phyloP scores from a whole-genome alignment of 2,797 vertebrate species.

The Danio aesculapii region DNA sequence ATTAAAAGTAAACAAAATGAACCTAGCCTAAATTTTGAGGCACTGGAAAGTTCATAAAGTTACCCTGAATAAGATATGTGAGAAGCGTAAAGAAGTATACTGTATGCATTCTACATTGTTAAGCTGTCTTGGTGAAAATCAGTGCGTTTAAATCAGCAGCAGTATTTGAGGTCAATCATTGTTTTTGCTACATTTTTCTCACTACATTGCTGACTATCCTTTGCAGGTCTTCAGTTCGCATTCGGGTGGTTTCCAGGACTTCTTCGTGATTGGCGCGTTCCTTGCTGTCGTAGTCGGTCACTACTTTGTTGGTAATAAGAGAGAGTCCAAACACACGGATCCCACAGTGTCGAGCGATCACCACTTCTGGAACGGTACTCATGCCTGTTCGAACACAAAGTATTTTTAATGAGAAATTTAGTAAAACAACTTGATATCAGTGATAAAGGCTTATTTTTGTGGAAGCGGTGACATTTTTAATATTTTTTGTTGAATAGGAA shows the following conservation, averaged over 20 bases:
- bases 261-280: constrained; percentile 80
- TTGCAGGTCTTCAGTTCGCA: constrained; percentile 73
- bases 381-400: constrained; percentile 75
- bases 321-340: constrained; percentile 86
- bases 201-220: constrained; percentile 73
- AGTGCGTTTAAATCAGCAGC: neutral
- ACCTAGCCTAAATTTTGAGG: constrained; percentile 7
- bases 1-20: constrained; percentile 3
- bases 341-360: constrained; percentile 86
- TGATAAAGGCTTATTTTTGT: too few relatives aligned
- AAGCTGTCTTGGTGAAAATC: neutral
- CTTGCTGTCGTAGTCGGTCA: constrained; percentile 76
- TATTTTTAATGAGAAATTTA: neutral
- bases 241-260: constrained; percentile 76
- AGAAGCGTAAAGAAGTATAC: neutral
- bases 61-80: neutral
- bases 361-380: constrained; percentile 89
- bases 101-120: constrained; percentile 1
- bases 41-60: constrained; percentile 16
- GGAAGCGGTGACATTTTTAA: too few relatives aligned
- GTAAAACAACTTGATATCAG: too few relatives aligned
- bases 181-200: constrained; percentile 60
- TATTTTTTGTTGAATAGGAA: too few relatives aligned
- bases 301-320: constrained; percentile 87
- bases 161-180: neutral